phyloP scores from a whole-genome alignment of 2,797 vertebrate species.

The Eurystomus glaucurus region DNA sequence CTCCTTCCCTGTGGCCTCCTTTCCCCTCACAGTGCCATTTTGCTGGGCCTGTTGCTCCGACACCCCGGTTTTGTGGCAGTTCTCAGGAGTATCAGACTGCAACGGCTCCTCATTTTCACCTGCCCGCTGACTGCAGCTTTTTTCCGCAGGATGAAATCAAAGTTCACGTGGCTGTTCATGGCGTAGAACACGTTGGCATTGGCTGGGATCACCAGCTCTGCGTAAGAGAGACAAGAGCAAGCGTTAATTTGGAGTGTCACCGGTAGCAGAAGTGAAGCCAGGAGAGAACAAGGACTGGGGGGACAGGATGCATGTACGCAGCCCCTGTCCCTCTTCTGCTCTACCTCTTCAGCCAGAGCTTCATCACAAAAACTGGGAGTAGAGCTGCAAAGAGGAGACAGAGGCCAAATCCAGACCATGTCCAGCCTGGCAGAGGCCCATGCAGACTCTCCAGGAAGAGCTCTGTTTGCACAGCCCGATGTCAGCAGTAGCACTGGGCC shows the following conservation, averaged over 20 bases:
- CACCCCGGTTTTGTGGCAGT: constrained; percentile 84
- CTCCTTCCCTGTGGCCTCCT: neutral
- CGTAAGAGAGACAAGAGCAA: neutral
- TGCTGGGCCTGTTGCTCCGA: constrained; percentile 89
- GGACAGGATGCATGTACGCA: accelerated
- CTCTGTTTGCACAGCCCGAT: accelerated
- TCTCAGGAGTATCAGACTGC: constrained; percentile 87
- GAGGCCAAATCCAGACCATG: neutral
- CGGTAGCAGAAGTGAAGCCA: neutral
- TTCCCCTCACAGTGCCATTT: constrained; percentile 87
- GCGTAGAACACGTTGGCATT: constrained; percentile 95
- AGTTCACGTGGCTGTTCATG: constrained; percentile 95
- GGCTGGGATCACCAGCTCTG: constrained; percentile 93
- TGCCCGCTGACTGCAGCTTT: constrained; percentile 78
- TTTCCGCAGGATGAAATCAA: constrained; percentile 92
- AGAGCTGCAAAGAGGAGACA: neutral
- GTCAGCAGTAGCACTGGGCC: accelerated
- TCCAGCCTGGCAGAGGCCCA: neutral
- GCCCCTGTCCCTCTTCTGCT: too few relatives aligned
- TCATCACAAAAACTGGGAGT: accelerated
- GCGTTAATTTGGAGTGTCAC: neutral
- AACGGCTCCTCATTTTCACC: constrained; percentile 86
- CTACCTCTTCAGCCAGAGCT: neutral
- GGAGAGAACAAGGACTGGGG: neutral
- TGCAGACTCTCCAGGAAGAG: neutral